Percentiles rank a stretch among this genome's conserved stretches.
phyloP scores from a whole-genome alignment of 2,797 vertebrate species.

The Sebastes diploproa region DNA sequence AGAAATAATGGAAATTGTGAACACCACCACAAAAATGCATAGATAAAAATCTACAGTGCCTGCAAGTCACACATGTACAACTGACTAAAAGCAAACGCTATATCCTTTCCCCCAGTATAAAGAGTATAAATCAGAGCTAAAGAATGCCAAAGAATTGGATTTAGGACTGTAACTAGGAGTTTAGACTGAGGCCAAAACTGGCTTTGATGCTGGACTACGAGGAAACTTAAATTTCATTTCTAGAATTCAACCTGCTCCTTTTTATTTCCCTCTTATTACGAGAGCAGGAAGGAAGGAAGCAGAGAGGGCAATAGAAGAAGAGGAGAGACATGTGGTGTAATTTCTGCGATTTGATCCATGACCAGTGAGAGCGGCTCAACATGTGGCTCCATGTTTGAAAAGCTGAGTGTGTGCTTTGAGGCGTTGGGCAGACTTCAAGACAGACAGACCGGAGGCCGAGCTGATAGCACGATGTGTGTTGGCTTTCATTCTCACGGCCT shows the following conservation, averaged over 20 bases:
- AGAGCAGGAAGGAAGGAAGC: neutral
- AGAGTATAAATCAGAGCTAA: conserved; percentile 2
- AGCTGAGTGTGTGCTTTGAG: conserved; percentile 13
- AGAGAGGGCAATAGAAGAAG: neutral
- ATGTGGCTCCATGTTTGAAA: conserved; percentile 16
- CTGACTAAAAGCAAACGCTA: too few relatives aligned
- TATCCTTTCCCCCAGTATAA: neutral
- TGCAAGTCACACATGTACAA: too few relatives aligned
- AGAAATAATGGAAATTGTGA: too few relatives aligned
- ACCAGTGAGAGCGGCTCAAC: neutral
- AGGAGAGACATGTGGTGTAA: neutral
- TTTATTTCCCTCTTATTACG: neutral
- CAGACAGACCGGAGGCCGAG: conserved; percentile 18
- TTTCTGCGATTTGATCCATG: neutral
- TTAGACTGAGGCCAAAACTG: neutral
- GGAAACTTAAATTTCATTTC: conserved; percentile 4
- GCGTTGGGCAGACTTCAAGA: conserved; percentile 11
- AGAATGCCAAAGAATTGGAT: neutral
- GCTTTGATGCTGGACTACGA: neutral
- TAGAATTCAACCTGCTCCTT: neutral
- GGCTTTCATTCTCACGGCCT: conserved; percentile 33
- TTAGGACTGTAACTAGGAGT: neutral
- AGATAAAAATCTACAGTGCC: too few relatives aligned
- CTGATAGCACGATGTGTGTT: conserved; percentile 21
- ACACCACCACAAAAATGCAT: too few relatives aligned